Conservation (phyloP, 2,888 invertebrate species). For the Nephrotoma flavescens region DNA sequence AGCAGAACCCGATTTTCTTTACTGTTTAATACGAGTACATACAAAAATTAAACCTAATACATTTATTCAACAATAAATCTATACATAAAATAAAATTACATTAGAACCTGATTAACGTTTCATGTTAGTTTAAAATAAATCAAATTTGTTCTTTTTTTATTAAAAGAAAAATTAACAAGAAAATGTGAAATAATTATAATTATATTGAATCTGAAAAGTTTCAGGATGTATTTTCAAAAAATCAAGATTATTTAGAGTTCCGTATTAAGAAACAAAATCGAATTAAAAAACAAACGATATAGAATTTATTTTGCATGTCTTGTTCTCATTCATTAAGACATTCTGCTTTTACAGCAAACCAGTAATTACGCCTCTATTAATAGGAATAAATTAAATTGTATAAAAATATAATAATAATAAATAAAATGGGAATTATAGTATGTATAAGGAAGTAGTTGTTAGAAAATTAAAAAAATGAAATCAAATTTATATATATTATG, state of each 20-base stretch:
- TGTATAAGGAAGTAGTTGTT: background rate
- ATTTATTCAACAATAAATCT: background rate
- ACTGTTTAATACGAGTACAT: background rate
- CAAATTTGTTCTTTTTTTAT: background rate
- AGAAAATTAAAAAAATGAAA: background rate
- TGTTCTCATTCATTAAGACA: constrained; percentile 1
- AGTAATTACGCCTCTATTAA: constrained; percentile 2
- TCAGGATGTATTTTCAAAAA: background rate
- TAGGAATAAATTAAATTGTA: background rate
- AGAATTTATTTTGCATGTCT: background rate
- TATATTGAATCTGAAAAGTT: background rate
- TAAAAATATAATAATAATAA: background rate
- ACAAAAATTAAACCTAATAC: background rate
- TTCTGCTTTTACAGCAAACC: background rate
- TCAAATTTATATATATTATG: background rate
- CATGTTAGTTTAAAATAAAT: background rate
- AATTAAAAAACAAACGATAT: background rate
- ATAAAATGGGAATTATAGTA: background rate
- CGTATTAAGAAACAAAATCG: background rate
- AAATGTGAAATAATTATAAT: background rate
- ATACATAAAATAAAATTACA: background rate
- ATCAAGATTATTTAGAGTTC: background rate
- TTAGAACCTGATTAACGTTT: background rate
- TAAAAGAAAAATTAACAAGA: background rate
- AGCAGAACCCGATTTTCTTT: background rate